Base-by-base conservation (phyloP, 2,888 invertebrate species). In the Oeneis ivallda region DNA sequence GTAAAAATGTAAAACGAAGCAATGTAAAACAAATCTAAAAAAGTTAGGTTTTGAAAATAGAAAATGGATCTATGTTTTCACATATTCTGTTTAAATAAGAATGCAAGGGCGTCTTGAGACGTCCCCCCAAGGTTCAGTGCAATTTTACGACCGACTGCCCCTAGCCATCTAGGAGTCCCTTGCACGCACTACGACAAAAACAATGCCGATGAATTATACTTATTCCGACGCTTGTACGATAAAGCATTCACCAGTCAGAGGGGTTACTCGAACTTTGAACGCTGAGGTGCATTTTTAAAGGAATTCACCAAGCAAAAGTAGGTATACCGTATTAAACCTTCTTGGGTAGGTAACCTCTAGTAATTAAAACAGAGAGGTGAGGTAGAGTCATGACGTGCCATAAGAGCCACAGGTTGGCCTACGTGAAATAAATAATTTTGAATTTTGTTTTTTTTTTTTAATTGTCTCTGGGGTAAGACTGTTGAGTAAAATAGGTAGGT, bases 51-150 rank as follows among this genome's bases (percentile, higher is more conserved):
- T 2, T 11, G 19, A 17, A 60, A 10, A 26, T 47, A n/a, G 10
- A 45, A 52, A 13, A 39, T 62, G 32, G 3, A 45, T 62, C 62
- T 53, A 68, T 83, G 76, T 79, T 65, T 67, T 54, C 10, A 9
- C 57, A 39, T 83, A 71, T 82, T 77, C 87, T 85, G 65, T 62
- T 52, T 37, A 70, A 76, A 80, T 84, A 87, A 87, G 89, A 90
- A 90, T 90, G 89, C 90, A 90, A 83, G 80, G 79, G 74, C 86
- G 88, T 88, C 91, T 91, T 87, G 86, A 91, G 90, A 87, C 86
- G 84, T 82, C 81, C 81, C 89, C 89, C 86, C 83, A 80, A 83
- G 84, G 83, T 80, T 75, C 78, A 81, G 79, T 91, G 91, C 91
- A 91, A 88, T 86, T 92, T 92, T 89, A 92, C 87, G 91, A 91